Evolutionary conservation across 2,888 invertebrate species (phyloP).

Genomic region (Thumatha senex): DNA sequence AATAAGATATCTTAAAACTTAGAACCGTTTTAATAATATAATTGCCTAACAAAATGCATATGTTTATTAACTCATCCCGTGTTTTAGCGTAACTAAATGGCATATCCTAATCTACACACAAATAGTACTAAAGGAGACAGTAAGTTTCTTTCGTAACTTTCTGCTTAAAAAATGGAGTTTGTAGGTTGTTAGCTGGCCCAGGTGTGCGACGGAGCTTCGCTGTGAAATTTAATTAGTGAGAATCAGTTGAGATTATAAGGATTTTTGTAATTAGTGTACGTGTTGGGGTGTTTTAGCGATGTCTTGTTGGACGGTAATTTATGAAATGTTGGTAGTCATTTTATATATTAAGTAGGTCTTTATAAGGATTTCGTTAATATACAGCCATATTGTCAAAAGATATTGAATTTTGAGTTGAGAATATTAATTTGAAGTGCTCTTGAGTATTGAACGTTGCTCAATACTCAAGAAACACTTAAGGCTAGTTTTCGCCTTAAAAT

Average conservation of each 20-base stretch:
- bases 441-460: too few species aligned
- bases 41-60: slow-evolving; percentile 16
- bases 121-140: slow-evolving; percentile 45
- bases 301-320: slow-evolving; percentile 14
- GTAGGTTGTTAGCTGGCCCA: slow-evolving; percentile 48
- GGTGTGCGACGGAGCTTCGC: slow-evolving; percentile 52
- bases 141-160: slow-evolving; percentile 36
- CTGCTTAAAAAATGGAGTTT: slow-evolving; percentile 38
- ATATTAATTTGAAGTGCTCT: too few species aligned
- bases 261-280: slow-evolving; percentile 68
- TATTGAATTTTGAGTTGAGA: too few species aligned
- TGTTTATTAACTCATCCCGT: slow-evolving; percentile 26
- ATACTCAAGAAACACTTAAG: too few species aligned
- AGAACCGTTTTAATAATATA: neutral
- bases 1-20: neutral
- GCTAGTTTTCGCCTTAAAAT: too few species aligned
- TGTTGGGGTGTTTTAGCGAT: slow-evolving; percentile 11
- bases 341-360: neutral
- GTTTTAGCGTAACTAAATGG: slow-evolving; percentile 19
- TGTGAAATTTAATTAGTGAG: slow-evolving; percentile 70
- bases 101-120: slow-evolving; percentile 26
- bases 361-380: too few species aligned
- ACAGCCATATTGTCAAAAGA: too few species aligned
- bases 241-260: slow-evolving; percentile 66
- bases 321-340: neutral